phyloP scores from a whole-genome alignment of 2,797 vertebrate species.

The Natrix natrix region DNA sequence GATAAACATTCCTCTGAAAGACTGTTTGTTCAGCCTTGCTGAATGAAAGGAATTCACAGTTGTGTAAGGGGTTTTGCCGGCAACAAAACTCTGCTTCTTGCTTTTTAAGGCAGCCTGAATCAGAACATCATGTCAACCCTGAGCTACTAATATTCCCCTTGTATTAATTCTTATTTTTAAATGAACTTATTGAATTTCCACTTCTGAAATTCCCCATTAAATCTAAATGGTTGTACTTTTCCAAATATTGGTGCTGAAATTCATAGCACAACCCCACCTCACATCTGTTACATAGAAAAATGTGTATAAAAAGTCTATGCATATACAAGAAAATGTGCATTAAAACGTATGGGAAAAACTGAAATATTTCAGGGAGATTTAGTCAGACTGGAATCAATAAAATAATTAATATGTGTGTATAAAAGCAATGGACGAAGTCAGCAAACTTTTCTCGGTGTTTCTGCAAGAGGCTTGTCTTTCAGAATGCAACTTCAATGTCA shows the following conservation, averaged over 20 bases:
- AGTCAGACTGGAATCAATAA: neutral
- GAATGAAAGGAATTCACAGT: no score
- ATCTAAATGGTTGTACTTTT: neutral
- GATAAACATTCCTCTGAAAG: no score
- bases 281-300: neutral
- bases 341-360: neutral
- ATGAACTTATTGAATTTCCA: neutral
- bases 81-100: no score
- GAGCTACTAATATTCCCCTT: neutral
- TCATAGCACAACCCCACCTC: neutral
- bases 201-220: neutral
- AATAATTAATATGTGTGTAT: neutral
- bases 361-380: neutral
- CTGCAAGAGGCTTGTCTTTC: neutral
- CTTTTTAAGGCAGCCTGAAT: no score
- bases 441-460: neutral
- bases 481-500: neutral
- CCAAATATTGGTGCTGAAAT: neutral
- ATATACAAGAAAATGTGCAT: neutral
- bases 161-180: neutral
- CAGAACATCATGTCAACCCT: neutral
- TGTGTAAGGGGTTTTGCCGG: no score
- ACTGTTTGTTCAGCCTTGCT: no score
- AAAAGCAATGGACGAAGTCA: neutral
- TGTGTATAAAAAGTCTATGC: neutral